These are phyloP conservation scores for Hipposideros armiger DNA, from an alignment of 2,113 vertebrate species.

Conservation along the genomic window DNA sequence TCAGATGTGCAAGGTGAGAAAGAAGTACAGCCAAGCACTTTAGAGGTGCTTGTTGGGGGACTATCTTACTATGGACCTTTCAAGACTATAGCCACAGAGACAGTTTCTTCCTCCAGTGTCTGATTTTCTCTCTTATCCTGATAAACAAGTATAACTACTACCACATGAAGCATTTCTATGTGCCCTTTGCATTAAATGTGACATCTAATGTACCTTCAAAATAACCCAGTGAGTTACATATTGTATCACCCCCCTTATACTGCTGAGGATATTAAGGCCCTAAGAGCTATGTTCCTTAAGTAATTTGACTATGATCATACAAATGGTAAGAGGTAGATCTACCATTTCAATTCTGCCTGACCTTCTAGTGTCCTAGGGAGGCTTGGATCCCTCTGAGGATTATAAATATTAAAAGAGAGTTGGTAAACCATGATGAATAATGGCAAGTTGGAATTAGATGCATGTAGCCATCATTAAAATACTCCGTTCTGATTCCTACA, in stretches of 20 bases:
- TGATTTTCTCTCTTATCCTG: not conserved
- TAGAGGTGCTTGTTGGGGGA: not conserved
- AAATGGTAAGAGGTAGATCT: not conserved
- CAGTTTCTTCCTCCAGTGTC: not conserved
- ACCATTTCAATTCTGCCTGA: not conserved
- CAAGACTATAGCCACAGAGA: not conserved
- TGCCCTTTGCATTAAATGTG: not conserved
- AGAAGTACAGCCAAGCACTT: not conserved
- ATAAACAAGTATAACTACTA: not conserved
- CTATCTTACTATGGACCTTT: not conserved
- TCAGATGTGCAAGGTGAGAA: not conserved
- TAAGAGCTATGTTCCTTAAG: not conserved
- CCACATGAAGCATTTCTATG: not conserved
- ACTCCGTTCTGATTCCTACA: not conserved
- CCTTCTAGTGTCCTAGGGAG: not conserved
- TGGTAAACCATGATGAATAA: not conserved
- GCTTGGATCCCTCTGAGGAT: not conserved
- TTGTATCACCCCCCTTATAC: not conserved
- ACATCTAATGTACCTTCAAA: not conserved
- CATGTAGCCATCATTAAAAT: not conserved
- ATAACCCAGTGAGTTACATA: not conserved
- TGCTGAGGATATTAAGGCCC: not conserved
- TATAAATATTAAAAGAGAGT: constrained; percentile 1
- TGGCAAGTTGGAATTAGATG: not conserved
- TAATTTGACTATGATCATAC: not conserved